Evolutionary conservation across 2,888 invertebrate genomes (phyloP), one percentile per base, ranked within the genome.

Genomic region (Habrosyne pyritoides): DNA sequence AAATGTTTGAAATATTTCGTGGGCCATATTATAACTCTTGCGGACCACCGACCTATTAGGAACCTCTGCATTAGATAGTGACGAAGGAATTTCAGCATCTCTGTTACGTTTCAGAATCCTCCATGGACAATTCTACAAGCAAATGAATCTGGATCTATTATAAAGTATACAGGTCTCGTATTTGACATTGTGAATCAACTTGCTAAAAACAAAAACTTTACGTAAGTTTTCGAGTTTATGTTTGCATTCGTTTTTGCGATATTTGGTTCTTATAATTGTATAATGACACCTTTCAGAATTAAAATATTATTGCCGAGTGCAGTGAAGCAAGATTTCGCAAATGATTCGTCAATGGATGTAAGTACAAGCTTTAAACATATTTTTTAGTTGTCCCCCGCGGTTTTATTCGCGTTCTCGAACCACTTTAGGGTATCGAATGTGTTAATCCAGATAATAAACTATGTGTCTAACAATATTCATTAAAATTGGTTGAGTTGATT

Each of bases 111-210:
- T 2, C 79, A 98, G 98, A 97, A 96, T 86, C 97, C 98, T 0
- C 98, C 98, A 0, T 98, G 98, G 97, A 96, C 97, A 76, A 95
- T 96, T 33, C 79, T 97, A 1, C 92, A 92, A 52, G 83, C 87
- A 0, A 95, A 95, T 67, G 93, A 93, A 53, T 91, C 93, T 2
- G 95, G 95, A 0, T 81, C 92, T 0, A 86, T 94, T 0, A 81
- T 93, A 0, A 90, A 93, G 53, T 95, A 95, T 71, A 90, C 93
- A 1, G 98, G 98, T 1, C 91, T 98, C 47, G 94, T 96, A 21
- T 96, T 98, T 73, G 97, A 98, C 73, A 94, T 98, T 48, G 82
- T 98, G 0, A 93, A 95, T 55, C 96, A 97, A 73, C 84, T 98
- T 24, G 94, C 96, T 0, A 93, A 91, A 48, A 95, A 94, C 68